Base-by-base conservation (phyloP, 2,888 invertebrate species). In the Drosophila subsilvestris region DNA sequence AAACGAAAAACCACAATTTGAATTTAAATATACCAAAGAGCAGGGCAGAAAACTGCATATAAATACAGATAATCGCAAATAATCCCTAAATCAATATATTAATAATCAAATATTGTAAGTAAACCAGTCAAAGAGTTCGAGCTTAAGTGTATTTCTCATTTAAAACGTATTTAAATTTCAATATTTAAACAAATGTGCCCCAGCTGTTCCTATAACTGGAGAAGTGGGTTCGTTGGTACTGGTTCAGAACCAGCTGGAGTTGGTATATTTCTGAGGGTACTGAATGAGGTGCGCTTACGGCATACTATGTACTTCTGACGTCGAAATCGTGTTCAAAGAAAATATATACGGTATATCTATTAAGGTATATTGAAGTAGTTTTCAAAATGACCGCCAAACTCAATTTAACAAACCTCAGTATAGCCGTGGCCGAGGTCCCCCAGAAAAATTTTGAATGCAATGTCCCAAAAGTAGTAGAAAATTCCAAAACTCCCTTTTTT, bases 81-180 rank as follows among this genome's bases (percentile, higher is more conserved):
- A 44, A 25, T 43, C 43, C 4, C 22, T 47, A 18, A 32, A 32
- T 27, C 32, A 53, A 53, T n/a, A 29, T 6, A 27, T 14, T 7
- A n/a, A 47, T 12, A 42, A 17, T 42, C 57, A 57, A 49, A 50
- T 32, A 75, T 42, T 62, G 72, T 76, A 79, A 81, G 68, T 76
- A 70, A 63, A 45, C 14, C 27, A 17, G 5, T 22, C 6, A 25
- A 44, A n/a, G n/a, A 12, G 4, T 1, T 7, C 9, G 1, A 17
- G 37, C 20, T 45, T 18, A 12, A 49, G 29, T 27, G 9, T 18
- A 20, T 10, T 18, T 37, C 10, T 37, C 27, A 8, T 12, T 8
- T 14, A 8, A 17, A 27, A 17, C 25, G 42, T 17, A 17, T 17
- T 50, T 50, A 29, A 18, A 29, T 50, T 50, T 14, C 29, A 44